A percentile compares a stretch with the other conserved stretches of the same genome.
Evolutionary conservation across 2,113 vertebrate species (phyloP).

Genomic region (Daboia siamensis): DNA sequence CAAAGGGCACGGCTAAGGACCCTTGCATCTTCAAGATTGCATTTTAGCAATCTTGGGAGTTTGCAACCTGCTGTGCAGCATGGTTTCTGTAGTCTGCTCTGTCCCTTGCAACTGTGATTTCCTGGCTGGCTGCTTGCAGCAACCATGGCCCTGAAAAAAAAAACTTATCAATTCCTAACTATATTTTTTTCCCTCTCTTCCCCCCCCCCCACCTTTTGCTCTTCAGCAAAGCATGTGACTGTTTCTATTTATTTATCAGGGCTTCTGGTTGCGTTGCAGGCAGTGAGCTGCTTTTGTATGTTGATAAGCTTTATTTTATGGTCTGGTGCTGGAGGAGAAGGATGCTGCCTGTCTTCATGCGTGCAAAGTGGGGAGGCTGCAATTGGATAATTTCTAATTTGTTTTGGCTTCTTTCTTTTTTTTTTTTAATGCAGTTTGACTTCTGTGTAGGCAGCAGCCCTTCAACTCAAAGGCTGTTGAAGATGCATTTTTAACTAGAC

Average conservation of each 20-base stretch:
- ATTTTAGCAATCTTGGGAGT: background rate
- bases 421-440: background rate
- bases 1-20: too few species aligned
- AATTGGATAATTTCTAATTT: background rate
- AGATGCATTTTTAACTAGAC: background rate
- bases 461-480: background rate
- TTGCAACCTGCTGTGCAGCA: background rate
- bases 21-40: background rate
- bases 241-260: constrained; percentile 32
- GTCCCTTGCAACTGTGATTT: background rate
- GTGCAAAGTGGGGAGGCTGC: accelerated
- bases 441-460: background rate
- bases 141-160: accelerated
- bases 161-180: background rate
- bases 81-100: too few species aligned
- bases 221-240: background rate
- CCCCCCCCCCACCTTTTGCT: background rate
- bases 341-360: background rate
- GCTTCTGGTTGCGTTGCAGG: constrained; percentile 14
- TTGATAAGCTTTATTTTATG: background rate
- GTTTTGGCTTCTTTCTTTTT: background rate
- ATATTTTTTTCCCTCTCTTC: too few species aligned
- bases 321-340: background rate
- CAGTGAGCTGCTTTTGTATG: constrained; percentile 1
- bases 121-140: too few species aligned